phyloP scores from a whole-genome alignment of 1,140 invertebrate genomes.

The Bombus waltoni region DNA sequence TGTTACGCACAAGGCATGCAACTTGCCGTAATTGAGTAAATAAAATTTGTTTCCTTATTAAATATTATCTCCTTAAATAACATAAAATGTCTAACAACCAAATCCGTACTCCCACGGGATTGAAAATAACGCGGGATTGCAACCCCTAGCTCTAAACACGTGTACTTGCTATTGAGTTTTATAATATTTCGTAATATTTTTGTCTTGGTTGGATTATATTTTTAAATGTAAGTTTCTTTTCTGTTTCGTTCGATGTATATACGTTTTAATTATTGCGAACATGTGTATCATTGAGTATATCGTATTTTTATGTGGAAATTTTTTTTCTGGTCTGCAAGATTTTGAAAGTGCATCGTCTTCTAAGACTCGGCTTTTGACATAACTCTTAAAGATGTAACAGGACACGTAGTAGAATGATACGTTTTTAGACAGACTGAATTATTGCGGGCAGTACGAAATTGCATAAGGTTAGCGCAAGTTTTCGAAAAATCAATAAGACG shows the following conservation, averaged over 20 bases:
- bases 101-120: no score
- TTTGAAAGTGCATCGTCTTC: not conserved
- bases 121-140: no score
- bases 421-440: not conserved
- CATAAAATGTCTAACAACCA: no score
- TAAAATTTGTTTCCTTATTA: no score
- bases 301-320: not conserved
- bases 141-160: no score
- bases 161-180: not conserved
- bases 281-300: not conserved
- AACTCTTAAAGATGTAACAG: not conserved
- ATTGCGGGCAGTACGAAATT: not conserved
- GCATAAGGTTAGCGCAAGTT: constrained; percentile 15
- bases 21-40: no score
- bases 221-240: not conserved
- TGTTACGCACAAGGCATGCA: no score
- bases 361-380: no score
- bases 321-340: no score
- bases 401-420: not conserved
- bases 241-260: not conserved
- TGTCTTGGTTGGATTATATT: not conserved
- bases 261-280: not conserved
- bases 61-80: no score
- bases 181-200: not conserved
- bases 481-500: constrained; percentile 12